Base-by-base conservation (phyloP, 2,113 vertebrate species). In the Atractosteus spatula region DNA sequence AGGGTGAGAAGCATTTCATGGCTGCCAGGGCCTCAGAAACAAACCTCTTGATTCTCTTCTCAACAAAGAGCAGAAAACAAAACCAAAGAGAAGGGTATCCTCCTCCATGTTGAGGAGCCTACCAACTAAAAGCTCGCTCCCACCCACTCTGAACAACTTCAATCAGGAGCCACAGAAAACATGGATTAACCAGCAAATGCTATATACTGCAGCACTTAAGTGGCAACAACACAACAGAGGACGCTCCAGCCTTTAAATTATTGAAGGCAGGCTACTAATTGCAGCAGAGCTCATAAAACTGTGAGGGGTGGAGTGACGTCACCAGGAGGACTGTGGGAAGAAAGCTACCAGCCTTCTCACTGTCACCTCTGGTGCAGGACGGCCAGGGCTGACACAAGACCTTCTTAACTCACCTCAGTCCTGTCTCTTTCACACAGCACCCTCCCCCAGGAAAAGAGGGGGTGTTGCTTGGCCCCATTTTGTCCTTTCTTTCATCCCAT, bases 161-260 rank as follows among this genome's bases (percentile, higher is more conserved):
- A 92, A 90, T 90, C 90, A 91, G 87, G 76, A 82, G 89, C 85
- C 51, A 85, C 83, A 85, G 84, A 83, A 83, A 82, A 78, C 80
- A 89, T 88, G 86, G 89, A 92, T 91, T 89, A 84, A 77, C 72
- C 70, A 80, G 78, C 86, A 91, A 92, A 92, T 92, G 89, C 87
- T 89, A 92, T 72, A 29, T 29, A 29, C 29, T 29, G 71, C 61
- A 68, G 68, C 76, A 78, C 77, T 74, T 72, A 54, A 16, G 77
- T 77, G 80, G 76, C 66, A 71, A 68, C 44, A 17, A 17, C 64
- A 61, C n/a, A 66, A 63, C 47, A 51, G 29, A 55, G 71, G 55
- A 73, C 72, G 69, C 78, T 82, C 71, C 72, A 79, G 74, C 55
- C 71, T 70, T 41, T 83, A 79, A 78, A 83, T 83, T 78, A 83